Base-by-base conservation (phyloP, 2,888 invertebrate species). In the Odiellus spinosus region DNA sequence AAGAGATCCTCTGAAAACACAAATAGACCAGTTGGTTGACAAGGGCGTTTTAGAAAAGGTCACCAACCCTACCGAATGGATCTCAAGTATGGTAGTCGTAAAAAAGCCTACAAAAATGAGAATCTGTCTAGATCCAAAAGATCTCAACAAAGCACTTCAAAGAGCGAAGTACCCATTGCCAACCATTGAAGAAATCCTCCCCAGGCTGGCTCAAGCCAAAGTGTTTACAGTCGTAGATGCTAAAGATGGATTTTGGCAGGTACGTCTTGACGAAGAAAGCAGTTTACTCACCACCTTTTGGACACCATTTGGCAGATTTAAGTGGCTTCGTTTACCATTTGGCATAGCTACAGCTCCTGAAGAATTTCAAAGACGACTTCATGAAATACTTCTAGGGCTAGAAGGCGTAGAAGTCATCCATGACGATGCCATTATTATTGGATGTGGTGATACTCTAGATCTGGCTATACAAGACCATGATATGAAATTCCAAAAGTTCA, bases 231-330 rank as follows among this genome's bases (percentile, higher is more conserved):
- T 8, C 19, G 3, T 5, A 8, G 39, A 39, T 11, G 39, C 39
- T 2, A 3, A n/a, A n/a, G n/a, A n/a, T n/a, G n/a, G n/a, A n/a
- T n/a, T n/a, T n/a, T n/a, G n/a, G n/a, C n/a, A n/a, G n/a, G n/a
- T n/a, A n/a, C n/a, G n/a, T n/a, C n/a, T n/a, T n/a, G n/a, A n/a
- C n/a, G n/a, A n/a, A n/a, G 19, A 2, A 17, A 19, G 18, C 19
- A 6, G 19, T n/a, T 17, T 40, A 17, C 19, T 19, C 1, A 48
- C 45, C 1, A 48, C 45, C 1, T 40, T 49, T 34, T 32, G 33
- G 12, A 43, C 42, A 12, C 42, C 36, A 4, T 46, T 46, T 19
- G 46, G 42, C 11, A 17, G 42, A 43, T 45, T n/a, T 20, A 44
- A 44, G 39, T 41, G 17, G 11, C 11, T 40, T 48, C 40, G 38